phyloP scores from a whole-genome alignment of 2,888 invertebrate species.

The Piscicola geometra region DNA sequence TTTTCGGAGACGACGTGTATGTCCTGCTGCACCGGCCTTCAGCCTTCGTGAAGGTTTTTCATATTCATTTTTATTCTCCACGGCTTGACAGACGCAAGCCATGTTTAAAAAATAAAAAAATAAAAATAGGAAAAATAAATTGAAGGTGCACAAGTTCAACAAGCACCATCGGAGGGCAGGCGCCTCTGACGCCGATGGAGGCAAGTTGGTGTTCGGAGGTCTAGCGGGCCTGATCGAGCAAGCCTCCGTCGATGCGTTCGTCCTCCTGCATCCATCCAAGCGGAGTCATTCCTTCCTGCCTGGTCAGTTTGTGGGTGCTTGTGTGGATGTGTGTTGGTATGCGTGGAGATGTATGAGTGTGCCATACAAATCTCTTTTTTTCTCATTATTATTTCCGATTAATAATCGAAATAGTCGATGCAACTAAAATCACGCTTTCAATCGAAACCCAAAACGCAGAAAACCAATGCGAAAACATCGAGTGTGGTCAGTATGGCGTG shows the following conservation, averaged over 20 bases:
- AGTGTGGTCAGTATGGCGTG: slow-evolving; percentile 49
- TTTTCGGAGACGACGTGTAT: slow-evolving; percentile 70
- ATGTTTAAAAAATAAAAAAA: too few relatives aligned
- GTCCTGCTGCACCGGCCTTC: slow-evolving; percentile 65
- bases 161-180: slow-evolving; percentile 4
- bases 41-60: slow-evolving; percentile 64
- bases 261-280: neutral
- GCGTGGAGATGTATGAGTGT: too few relatives aligned
- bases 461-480: slow-evolving; percentile 58
- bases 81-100: neutral
- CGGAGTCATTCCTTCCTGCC: neutral
- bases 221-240: slow-evolving; percentile 68
- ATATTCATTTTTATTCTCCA: slow-evolving; percentile 62
- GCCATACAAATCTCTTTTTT: too few relatives aligned
- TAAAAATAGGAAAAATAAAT: too few relatives aligned
- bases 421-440: too few relatives aligned
- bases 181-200: slow-evolving; percentile 10
- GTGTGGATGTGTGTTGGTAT: too few relatives aligned
- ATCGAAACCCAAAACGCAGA: neutral
- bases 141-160: slow-evolving; percentile 16
- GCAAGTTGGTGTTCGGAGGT: slow-evolving; percentile 40
- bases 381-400: too few relatives aligned
- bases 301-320: too few relatives aligned
- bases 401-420: too few relatives aligned
- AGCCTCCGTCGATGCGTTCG: slow-evolving; percentile 55